Base-by-base conservation (phyloP, 2,888 invertebrate species). In the Phalera bucephala region DNA sequence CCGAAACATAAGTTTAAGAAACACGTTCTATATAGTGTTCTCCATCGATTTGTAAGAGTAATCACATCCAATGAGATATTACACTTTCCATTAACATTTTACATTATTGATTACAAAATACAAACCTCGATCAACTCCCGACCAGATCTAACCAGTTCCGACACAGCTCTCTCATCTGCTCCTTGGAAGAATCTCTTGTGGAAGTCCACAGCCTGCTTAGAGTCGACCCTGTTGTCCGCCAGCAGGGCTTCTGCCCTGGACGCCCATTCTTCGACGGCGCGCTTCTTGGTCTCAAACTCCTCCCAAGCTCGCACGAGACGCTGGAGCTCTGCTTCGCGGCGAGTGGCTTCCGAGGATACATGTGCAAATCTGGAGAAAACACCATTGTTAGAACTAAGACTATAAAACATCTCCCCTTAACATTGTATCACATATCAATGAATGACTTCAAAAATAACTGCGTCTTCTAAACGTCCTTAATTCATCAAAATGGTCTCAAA, bases 101-200 rank as follows among this genome's bases (percentile, higher is more conserved):
- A n/a, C n/a, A n/a, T n/a, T n/a, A n/a, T n/a, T n/a, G n/a, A n/a
- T n/a, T n/a, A n/a, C n/a, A n/a, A n/a, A n/a, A n/a, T n/a, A 33
- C 91, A 25, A 75, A 85, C 47, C 95, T 95, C 74, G 93, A 89
- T 75, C 12, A 89, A 75, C 67, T 96, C 95, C 51, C 96, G 93
- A 8, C 95, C 95, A 2, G 94, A 93, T 36, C 94, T 92, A 0
- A 94, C 92, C 33, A 97, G 86, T 61, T 96, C 95, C 12, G 95
- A 93, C 34, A 96, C 94, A 85, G 96, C 95, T 42, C 93, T 91
- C 65, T 97, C 95, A 66, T 97, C 96, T 0, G 96, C 94, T 42
- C 94, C 94, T 57, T 95, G 95, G 85, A 98, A 97, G 91, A 97
- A 97, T 36, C 92, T 91, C 76, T 96, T 96, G 64, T 97, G 96